Base-by-base conservation (phyloP, 2,113 vertebrate species). In the Meriones unguiculatus region DNA sequence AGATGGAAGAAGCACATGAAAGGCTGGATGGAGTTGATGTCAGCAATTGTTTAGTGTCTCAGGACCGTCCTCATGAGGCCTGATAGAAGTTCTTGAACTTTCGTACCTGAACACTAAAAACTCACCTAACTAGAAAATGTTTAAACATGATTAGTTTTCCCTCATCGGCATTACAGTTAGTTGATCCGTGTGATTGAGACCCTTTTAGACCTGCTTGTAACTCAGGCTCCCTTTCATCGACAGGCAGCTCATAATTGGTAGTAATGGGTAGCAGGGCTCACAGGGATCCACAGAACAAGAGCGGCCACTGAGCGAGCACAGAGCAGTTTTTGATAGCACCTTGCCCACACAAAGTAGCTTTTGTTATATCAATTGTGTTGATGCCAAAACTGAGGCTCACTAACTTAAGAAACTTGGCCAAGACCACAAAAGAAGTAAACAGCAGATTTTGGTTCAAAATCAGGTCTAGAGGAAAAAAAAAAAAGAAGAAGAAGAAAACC, bases 321-420 rank as follows among this genome's bases (percentile, higher is more conserved):
- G 67, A 67, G 87, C 69, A 82, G 46, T 86, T 93, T 96, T 91
- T 94, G 87, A 78, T 92, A 77, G 85, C 78, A 32, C 91, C 41
- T 57, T 38, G 69, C 70, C 62, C 41, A 96, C 87, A 97, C 95
- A 96, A 87, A 96, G 93, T 69, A 89, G 54, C 78, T 93, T 95
- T 97, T 96, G 91, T 96, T 96, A 46, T 78, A 76, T 7, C 0
- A 5, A 57, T 76, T 92, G 92, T 92, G 93, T 82, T 88, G 88
- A 62, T 69, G 52, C 35, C 50, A 64, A 85, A 97, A 87, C 30
- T 69, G 30, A 96, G 80, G 89, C 35, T 94, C 86, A 28, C 73
- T 65, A 92, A 95, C 28, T 93, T 90, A 73, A 93, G 85, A 94
- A 97, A 85, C 38, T 35, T 91, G 64, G 73, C 69, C 87, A 96